These are phyloP conservation scores for Odontomachus brunneus DNA, from an alignment of 1,140 invertebrate genomes.

Conservation along the genomic window DNA sequence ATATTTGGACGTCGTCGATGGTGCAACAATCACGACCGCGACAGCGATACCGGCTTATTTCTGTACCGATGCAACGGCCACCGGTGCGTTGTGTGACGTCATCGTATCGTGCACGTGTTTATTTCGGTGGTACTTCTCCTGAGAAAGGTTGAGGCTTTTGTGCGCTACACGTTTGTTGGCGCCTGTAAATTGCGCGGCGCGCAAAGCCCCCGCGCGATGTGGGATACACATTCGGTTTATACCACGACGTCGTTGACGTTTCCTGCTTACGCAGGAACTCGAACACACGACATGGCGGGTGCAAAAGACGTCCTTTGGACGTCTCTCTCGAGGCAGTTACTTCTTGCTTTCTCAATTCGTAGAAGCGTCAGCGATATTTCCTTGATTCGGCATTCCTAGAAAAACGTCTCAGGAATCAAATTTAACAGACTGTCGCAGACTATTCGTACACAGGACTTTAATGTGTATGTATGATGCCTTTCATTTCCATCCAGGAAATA, in stretches of 20 bases:
- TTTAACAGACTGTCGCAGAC: no score
- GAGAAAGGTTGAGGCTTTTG: constrained; percentile 71
- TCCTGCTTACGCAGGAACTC: constrained; percentile 3
- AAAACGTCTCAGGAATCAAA: no score
- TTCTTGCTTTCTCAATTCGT: background rate
- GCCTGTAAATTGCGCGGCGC: constrained; percentile 53
- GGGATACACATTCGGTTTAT: background rate
- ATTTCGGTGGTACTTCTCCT: constrained; percentile 76
- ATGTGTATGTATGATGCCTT: no score
- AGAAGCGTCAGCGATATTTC: no score
- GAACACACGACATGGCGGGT: no score
- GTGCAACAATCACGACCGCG: constrained; percentile 69
- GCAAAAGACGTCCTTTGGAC: background rate
- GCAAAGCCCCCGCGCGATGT: background rate
- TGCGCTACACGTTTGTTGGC: constrained; percentile 17
- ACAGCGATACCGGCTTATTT: constrained; percentile 75
- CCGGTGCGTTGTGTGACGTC: constrained; percentile 69
- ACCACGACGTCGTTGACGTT: constrained; percentile 21
- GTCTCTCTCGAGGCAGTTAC: no score
- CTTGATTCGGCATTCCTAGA: no score
- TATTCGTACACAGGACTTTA: no score
- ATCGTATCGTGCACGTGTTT: constrained; percentile 78
- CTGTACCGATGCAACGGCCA: constrained; percentile 62
- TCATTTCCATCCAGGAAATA: no score
- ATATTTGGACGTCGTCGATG: constrained; percentile 46